Evolutionary conservation across 2,113 vertebrate species (phyloP).

Genomic region (Saimiri boliviensis): DNA sequence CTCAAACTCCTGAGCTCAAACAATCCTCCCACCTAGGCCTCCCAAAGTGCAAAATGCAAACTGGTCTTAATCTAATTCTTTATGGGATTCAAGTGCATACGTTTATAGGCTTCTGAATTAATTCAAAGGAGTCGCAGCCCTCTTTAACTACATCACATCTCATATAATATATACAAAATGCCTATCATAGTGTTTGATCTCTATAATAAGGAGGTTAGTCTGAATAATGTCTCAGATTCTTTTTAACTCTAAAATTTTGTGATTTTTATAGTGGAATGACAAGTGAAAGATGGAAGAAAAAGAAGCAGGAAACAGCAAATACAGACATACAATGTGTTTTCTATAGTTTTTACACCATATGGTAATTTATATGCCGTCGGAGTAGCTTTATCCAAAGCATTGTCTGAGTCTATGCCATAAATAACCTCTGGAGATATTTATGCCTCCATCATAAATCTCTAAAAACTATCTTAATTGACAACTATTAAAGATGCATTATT

Average conservation of each 20-base stretch:
- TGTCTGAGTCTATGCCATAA: not conserved
- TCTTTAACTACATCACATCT: not conserved
- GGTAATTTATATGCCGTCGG: not conserved
- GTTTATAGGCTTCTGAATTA: not conserved
- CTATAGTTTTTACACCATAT: not conserved
- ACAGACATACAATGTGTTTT: not conserved
- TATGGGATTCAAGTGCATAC: not conserved
- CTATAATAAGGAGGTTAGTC: too few relatives aligned
- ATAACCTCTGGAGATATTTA: conserved; percentile 38
- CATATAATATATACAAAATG: too few relatives aligned
- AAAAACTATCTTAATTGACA: conserved; percentile 61
- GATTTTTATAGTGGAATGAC: not conserved
- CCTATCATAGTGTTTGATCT: accelerated
- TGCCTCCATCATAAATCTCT: conserved; percentile 35
- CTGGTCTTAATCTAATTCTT: not conserved
- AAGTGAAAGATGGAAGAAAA: not conserved
- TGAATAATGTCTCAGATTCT: too few relatives aligned
- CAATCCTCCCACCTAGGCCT: too few relatives aligned
- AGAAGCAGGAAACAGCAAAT: not conserved
- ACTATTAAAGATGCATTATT: conserved; percentile 69
- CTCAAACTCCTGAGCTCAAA: too few relatives aligned
- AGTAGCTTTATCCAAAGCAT: not conserved
- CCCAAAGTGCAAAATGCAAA: too few relatives aligned
- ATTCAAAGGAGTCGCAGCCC: not conserved
- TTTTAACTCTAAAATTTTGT: not conserved